Evolutionary conservation across 2,888 invertebrate species (phyloP).

Genomic region (Lymantria monacha): DNA sequence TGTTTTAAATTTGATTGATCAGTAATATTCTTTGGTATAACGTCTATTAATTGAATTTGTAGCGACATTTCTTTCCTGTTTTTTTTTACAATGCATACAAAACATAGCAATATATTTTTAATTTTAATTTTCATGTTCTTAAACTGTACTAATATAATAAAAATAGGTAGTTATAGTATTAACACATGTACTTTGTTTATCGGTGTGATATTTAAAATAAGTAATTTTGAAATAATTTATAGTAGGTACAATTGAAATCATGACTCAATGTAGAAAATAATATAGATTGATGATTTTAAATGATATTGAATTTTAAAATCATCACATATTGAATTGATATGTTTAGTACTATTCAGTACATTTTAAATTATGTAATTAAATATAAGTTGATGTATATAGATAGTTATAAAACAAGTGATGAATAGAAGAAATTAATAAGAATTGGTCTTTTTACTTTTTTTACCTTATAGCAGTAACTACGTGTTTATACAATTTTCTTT

Average conservation of each 20-base stretch:
- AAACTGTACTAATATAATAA: background rate
- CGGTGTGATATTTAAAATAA: constrained; percentile 68
- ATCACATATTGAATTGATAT: constrained; percentile 11
- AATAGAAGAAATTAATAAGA: constrained; percentile 21
- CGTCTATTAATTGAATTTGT: too few species aligned
- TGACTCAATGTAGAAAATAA: constrained; percentile 28
- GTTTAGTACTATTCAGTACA: constrained; percentile 15
- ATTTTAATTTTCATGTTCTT: background rate
- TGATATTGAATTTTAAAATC: background rate
- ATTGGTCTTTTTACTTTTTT: constrained; percentile 15
- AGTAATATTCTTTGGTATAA: too few species aligned
- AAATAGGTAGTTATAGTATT: constrained; percentile 14
- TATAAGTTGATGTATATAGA: constrained; percentile 28
- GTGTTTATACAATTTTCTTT: too few species aligned
- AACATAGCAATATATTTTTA: background rate
- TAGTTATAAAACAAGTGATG: constrained; percentile 23
- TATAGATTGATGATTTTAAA: background rate
- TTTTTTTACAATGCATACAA: background rate
- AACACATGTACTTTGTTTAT: constrained; percentile 38
- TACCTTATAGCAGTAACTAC: too few species aligned
- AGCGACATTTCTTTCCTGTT: too few species aligned
- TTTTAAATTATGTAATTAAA: constrained; percentile 19
- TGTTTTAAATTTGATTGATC: too few species aligned
- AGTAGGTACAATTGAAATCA: constrained; percentile 19
- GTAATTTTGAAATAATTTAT: constrained; percentile 32